Conservation (phyloP, 1,140 invertebrate species). For the Drosophila miranda region DNA sequence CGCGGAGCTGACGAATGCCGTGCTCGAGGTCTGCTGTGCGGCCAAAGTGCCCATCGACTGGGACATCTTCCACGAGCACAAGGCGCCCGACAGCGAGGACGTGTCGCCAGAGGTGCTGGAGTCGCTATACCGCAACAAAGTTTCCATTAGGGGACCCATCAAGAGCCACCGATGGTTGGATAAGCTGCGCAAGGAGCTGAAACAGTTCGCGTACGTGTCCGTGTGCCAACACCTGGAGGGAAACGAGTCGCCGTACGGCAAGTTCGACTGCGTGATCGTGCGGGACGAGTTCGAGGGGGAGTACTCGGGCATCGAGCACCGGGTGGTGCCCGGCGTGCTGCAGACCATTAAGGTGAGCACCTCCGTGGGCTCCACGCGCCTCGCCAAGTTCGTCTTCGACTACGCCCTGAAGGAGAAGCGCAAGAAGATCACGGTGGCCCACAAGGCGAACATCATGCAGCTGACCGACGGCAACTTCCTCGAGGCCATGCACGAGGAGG, state of each 20-base stretch:
- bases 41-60: constrained; percentile 53
- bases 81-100: neutral
- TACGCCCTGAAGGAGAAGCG: constrained; percentile 40
- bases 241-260: constrained; percentile 27
- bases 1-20: constrained; percentile 35
- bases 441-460: constrained; percentile 66
- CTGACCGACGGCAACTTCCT: constrained; percentile 66
- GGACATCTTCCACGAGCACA: constrained; percentile 20
- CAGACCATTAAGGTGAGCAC: constrained; percentile 68
- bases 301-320: constrained; percentile 66
- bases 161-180: constrained; percentile 8
- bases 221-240: constrained; percentile 43
- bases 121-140: constrained; percentile 35
- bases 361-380: constrained; percentile 32
- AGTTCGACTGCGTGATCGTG: constrained; percentile 49
- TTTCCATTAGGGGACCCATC: constrained; percentile 58
- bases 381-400: constrained; percentile 46
- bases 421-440: constrained; percentile 58
- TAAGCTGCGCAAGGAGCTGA: constrained; percentile 44
- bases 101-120: constrained; percentile 19
- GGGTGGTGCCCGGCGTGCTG: constrained; percentile 54
- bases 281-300: constrained; percentile 64
- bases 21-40: constrained; percentile 24
- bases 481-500: constrained; percentile 35
- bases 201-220: constrained; percentile 51